Conservation (phyloP, 1,140 invertebrate genomes). For the Parapsyche elsis region DNA sequence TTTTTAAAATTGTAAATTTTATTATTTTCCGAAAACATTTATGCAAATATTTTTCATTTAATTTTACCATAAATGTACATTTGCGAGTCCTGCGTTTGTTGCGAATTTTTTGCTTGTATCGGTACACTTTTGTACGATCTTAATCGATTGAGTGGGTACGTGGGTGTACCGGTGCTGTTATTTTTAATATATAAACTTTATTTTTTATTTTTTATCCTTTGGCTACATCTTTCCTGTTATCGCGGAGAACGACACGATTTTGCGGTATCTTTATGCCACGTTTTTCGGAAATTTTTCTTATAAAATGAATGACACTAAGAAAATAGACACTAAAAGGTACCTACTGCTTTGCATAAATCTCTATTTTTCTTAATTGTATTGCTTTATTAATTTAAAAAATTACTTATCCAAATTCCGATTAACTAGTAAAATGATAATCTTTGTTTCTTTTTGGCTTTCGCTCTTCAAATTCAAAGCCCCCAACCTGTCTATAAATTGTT, state of each 20-base stretch:
- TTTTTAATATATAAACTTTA: neutral
- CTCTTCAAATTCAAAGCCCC: neutral
- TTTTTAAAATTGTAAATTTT: too few relatives aligned
- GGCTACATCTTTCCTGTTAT: neutral
- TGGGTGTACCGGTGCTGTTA: constrained; percentile 6
- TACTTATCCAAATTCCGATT: too few relatives aligned
- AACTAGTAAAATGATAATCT: too few relatives aligned
- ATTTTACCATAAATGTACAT: neutral
- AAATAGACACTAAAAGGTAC: too few relatives aligned
- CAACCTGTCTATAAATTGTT: neutral
- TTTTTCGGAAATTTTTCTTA: too few relatives aligned
- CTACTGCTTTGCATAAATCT: too few relatives aligned
- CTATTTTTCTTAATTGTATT: too few relatives aligned
- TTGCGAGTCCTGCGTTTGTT: neutral
- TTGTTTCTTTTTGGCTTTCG: neutral
- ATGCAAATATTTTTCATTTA: neutral
- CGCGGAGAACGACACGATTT: too few relatives aligned
- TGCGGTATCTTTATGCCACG: too few relatives aligned
- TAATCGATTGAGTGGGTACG: neutral
- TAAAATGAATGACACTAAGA: too few relatives aligned
- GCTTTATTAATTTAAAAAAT: too few relatives aligned
- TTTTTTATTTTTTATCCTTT: neutral
- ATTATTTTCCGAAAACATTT: too few relatives aligned
- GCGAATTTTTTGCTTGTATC: constrained; percentile 1
- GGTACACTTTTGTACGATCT: constrained; percentile 4